Evolutionary conservation across 2,113 vertebrate genomes (phyloP), one percentile per base, ranked within the genome.

Genomic region (Sisor rabdophorus): DNA sequence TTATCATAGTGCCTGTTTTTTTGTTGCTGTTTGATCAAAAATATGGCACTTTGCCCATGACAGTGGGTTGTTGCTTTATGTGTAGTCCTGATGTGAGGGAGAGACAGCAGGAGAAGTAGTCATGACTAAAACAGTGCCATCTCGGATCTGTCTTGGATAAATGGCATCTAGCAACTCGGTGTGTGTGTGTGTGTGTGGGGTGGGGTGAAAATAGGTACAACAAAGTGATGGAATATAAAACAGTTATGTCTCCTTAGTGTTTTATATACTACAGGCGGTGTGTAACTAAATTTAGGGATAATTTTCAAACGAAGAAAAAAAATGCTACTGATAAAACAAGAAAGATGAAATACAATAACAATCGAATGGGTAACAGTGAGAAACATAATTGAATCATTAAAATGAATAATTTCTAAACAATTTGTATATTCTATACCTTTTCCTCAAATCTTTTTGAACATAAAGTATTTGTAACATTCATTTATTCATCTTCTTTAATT

Each of bases 201-300:
- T n/a, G n/a, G n/a, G n/a, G n/a, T n/a, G n/a, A n/a, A 44, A 67
- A 32, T 76, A 4, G 74, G 28, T 67, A 32, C 8, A 76, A 22
- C 26, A 54, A 32, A 36, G 30, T 15, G 22, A 55, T 9, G 22
- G 16, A 6, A 50, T 24, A 6, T 15, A 53, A 65, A 30, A n/a
- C 32, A 56, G 22, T 24, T 32, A 36, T 17, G 11, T 56, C n/a
- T 44, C 24, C 19, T 56, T 17, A 26, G 15, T 47, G 61, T 19
- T 36, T 55, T 8, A 28, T 22, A 76, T 24, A 9, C 16, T 56
- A 44, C 5, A 10, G 9, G 10, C 9, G 40, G 4, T 24, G 36
- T 11, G 24, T 28, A 19, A 68, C 44, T 50, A 24, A 68, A 28
- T 10, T 24, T 48, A 44, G 22, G n/a, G 40, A 48, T 68, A 44